Evolutionary conservation across 2,888 invertebrate species (phyloP), one percentile per base, ranked within the genome.

Genomic region (Pandemis cinnamomeana): DNA sequence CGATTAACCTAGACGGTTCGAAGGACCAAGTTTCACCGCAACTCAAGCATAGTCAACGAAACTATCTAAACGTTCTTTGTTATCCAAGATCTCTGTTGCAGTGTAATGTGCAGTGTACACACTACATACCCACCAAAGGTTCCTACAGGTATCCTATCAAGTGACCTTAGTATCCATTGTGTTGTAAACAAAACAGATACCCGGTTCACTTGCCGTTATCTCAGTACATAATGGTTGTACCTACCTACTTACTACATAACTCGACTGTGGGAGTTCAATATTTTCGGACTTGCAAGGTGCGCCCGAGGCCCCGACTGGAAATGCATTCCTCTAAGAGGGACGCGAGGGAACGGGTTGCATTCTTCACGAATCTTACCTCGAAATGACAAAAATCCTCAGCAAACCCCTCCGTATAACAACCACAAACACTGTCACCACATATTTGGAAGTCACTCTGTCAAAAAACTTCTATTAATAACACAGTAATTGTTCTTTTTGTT

Each of bases 261-360:
- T 75, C 74, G 75, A 72, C 71, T 67, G 70, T 75, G 69, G 55
- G 58, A 80, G 82, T 81, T 82, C 83, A 81, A 82, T 83, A 82
- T 86, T 86, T 88, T 88, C 82, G 85, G 86, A 84, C 73, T 74
- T 80, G 87, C 91, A 91, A 93, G 93, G 93, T 94, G 93, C 92
- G 92, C 89, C 84, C 80, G 90, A 86, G 90, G 87, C 86, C 80
- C 80, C 76, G 79, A 80, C 81, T 76, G 86, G 89, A 87, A 88
- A 80, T 89, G 88, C 92, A 93, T 93, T 93, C 93, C 90, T 90
- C 82, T 84, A 85, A 91, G 91, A 92, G 92, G 91, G 91, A 90
- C 88, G 91, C 90, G 89, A 91, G 90, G 89, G 90, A 87, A 88
- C 85, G 86, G 83, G 83, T 87, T 91, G 89, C 92, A 91, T 92